Conservation (phyloP, 2,797 vertebrate genomes). For the Poeciliopsis infans region DNA sequence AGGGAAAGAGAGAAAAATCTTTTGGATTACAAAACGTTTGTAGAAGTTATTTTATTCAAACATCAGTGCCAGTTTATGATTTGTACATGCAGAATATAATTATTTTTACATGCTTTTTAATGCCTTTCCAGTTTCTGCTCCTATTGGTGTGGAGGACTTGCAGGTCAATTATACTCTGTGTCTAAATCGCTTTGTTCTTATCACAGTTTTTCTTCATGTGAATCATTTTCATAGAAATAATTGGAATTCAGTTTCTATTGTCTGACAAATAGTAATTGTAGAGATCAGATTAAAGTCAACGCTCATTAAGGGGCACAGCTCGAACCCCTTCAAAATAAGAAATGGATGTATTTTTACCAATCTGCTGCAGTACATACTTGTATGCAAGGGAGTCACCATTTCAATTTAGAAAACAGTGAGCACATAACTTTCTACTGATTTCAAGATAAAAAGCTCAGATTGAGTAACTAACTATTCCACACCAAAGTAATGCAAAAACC, state of each 20-base stretch:
- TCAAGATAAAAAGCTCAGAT: not conserved
- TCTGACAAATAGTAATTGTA: not conserved
- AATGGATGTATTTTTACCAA: not conserved
- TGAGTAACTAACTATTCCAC: not conserved
- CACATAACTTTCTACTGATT: not conserved
- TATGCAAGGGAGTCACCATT: not conserved
- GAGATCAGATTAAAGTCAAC: not conserved
- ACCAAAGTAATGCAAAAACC: not conserved
- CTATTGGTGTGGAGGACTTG: not conserved
- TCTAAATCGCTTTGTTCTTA: not conserved
- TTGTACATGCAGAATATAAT: not conserved
- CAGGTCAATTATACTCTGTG: not conserved
- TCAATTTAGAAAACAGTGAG: not conserved
- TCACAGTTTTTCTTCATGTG: not conserved
- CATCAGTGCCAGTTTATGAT: not conserved
- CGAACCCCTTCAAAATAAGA: not conserved
- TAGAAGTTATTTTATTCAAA: not conserved
- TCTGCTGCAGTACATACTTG: not conserved
- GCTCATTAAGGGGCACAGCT: not conserved
- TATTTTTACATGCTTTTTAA: not conserved
- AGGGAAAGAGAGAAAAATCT: slow-evolving; percentile 8
- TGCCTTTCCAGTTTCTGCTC: not conserved
- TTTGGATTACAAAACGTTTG: not conserved
- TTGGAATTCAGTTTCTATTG: not conserved
- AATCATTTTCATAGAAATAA: not conserved